A percentile compares a stretch with the other conserved stretches of the same genome.
These are phyloP conservation scores for Solenopsis fugax DNA, from an alignment of 1,140 invertebrate species.

Conservation along the genomic window DNA sequence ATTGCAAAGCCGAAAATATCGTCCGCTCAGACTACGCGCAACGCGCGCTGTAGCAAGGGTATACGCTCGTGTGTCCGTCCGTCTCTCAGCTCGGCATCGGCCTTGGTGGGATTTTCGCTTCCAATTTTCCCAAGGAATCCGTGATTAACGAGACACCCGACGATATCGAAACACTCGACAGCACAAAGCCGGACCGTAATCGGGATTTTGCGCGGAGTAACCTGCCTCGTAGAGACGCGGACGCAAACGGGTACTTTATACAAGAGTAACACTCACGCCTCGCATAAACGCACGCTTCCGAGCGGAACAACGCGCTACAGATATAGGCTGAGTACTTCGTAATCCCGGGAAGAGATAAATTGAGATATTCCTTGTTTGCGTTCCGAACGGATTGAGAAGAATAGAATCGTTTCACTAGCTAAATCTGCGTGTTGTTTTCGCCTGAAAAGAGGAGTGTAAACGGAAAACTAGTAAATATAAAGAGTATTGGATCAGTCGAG, in stretches of 20 bases:
- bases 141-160: conserved; percentile 54
- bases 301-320: conserved; percentile 24
- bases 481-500: background rate
- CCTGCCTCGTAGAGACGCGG: background rate
- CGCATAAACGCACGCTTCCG: conserved; percentile 33
- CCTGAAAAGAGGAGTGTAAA: background rate
- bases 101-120: conserved; percentile 52
- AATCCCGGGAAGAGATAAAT: conserved; percentile 35
- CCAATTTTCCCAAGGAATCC: conserved; percentile 58
- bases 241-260: conserved; percentile 44
- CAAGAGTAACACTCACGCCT: conserved; percentile 27
- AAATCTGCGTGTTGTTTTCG: conserved; percentile 7
- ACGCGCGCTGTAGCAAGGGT: background rate
- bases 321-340: conserved; percentile 13
- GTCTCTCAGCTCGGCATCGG: background rate
- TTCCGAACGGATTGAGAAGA: conserved; percentile 28
- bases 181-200: conserved; percentile 56
- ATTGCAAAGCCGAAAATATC: conserved; percentile 31
- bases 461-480: conserved; percentile 4
- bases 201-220: conserved; percentile 36
- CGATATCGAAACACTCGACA: conserved; percentile 37
- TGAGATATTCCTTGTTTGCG: conserved; percentile 51
- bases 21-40: background rate
- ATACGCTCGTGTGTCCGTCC: conserved; percentile 3
- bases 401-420: background rate